phyloP scores from a whole-genome alignment of 1,140 invertebrate genomes.

The Calephelis nemesis region DNA sequence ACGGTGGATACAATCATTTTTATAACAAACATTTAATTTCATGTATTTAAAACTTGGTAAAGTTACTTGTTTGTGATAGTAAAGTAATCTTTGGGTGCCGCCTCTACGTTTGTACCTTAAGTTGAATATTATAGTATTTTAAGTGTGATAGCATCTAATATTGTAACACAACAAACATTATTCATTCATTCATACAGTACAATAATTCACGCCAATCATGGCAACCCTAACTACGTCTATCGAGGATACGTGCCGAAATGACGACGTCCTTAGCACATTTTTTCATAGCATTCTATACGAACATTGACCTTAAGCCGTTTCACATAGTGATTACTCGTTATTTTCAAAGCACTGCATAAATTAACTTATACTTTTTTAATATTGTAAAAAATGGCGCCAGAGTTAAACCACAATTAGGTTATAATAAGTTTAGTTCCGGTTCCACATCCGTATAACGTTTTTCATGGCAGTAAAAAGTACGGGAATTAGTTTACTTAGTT shows the following conservation, averaged over 20 bases:
- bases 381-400: conserved; percentile 21
- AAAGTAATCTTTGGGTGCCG: too few relatives aligned
- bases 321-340: conserved; percentile 68
- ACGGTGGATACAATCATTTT: too few relatives aligned
- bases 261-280: conserved; percentile 71
- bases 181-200: too few relatives aligned
- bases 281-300: conserved; percentile 67
- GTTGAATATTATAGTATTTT: too few relatives aligned
- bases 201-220: neutral
- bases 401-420: neutral
- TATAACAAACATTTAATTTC: too few relatives aligned
- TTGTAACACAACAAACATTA: too few relatives aligned
- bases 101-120: too few relatives aligned
- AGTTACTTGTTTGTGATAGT: too few relatives aligned
- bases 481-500: conserved; percentile 53
- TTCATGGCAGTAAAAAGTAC: conserved; percentile 46
- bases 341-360: conserved; percentile 40
- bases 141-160: too few relatives aligned
- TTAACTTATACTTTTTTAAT: conserved; percentile 6
- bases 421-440: conserved; percentile 66
- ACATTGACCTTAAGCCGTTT: conserved; percentile 64
- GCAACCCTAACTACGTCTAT: neutral
- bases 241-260: conserved; percentile 52
- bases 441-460: conserved; percentile 65
- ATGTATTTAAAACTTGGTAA: too few relatives aligned